Evolutionary conservation across 2,797 vertebrate genomes (phyloP).

Genomic region (Falco biarmicus): DNA sequence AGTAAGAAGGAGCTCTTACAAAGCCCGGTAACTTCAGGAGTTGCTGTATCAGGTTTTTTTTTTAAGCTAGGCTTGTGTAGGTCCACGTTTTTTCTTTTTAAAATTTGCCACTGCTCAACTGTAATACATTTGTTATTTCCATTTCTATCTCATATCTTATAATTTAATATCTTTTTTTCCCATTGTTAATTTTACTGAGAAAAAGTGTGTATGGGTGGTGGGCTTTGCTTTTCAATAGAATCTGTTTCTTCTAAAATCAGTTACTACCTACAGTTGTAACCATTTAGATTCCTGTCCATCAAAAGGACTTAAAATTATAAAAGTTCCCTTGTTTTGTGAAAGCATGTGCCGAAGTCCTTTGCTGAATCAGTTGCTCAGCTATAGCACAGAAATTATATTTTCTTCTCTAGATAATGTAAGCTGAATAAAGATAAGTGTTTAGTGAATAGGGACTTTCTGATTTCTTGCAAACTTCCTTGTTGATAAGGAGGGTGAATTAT

Average conservation of each 20-base stretch:
- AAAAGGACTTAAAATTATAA: neutral
- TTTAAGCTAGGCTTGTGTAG: neutral
- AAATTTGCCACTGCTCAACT: neutral
- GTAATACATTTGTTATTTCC: neutral
- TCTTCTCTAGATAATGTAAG: neutral
- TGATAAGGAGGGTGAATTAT: neutral
- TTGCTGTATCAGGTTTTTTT: neutral
- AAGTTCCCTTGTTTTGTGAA: neutral
- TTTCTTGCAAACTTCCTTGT: neutral
- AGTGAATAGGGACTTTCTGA: neutral
- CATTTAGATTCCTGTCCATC: slow-evolving; percentile 41
- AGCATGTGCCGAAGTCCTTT: neutral
- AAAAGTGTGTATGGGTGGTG: neutral
- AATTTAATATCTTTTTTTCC: neutral
- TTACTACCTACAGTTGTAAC: slow-evolving; percentile 44
- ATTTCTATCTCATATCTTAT: neutral
- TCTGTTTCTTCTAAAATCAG: slow-evolving; percentile 44
- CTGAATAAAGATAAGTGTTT: neutral
- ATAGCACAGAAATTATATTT: neutral
- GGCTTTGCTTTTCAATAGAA: slow-evolving; percentile 58
- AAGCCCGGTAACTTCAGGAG: neutral
- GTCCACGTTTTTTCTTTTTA: neutral
- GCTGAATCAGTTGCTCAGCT: neutral
- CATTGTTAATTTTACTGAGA: slow-evolving; percentile 23
- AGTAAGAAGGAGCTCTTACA: neutral